Evolutionary conservation across 2,113 vertebrate species (phyloP).

Genomic region (Triplophysa dalaica): DNA sequence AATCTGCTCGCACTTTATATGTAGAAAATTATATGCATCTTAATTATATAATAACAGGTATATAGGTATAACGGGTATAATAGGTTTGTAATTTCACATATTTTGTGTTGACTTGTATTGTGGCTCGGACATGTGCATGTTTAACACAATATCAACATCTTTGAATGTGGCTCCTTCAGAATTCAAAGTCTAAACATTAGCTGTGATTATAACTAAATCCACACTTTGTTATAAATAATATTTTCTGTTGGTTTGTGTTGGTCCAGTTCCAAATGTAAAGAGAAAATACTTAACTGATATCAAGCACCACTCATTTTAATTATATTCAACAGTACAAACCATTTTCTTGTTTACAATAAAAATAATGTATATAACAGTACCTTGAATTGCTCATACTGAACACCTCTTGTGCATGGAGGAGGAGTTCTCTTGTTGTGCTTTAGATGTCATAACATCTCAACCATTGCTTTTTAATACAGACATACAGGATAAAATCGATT

Average conservation of each 20-base stretch:
- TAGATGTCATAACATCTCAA: background rate
- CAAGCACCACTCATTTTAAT: too few species aligned
- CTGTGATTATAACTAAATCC: too few species aligned
- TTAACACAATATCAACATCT: background rate
- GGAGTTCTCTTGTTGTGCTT: background rate
- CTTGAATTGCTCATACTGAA: background rate
- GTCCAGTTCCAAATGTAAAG: too few species aligned
- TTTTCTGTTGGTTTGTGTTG: too few species aligned
- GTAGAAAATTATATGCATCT: conserved; percentile 21
- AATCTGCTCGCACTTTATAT: background rate
- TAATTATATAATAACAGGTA: background rate
- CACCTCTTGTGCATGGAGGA: background rate
- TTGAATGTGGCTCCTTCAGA: too few species aligned
- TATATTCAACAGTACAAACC: too few species aligned
- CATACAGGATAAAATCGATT: conserved; percentile 89
- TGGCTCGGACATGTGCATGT: background rate
- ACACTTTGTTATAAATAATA: too few species aligned
- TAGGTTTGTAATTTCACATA: conserved; percentile 17
- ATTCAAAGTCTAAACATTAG: too few species aligned
- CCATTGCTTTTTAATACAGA: conserved; percentile 69
- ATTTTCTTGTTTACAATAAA: background rate
- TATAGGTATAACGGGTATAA: too few species aligned
- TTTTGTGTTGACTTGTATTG: background rate
- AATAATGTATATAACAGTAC: background rate
- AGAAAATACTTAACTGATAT: too few species aligned